phyloP scores from a whole-genome alignment of 2,797 vertebrate genomes.

The Tinamus major region DNA sequence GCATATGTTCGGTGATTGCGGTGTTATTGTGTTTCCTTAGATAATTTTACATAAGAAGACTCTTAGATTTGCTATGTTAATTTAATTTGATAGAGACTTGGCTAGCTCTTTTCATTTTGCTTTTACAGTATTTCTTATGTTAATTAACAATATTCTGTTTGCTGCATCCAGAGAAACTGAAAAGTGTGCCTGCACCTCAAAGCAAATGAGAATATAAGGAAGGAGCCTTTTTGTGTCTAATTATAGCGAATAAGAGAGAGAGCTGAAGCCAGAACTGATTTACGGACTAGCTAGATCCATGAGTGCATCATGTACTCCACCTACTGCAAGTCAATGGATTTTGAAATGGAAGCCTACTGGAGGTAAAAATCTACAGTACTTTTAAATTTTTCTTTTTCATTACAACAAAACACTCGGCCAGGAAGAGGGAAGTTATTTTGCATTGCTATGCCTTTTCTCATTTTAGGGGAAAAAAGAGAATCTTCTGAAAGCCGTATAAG shows the following conservation, averaged over 20 bases:
- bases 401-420: background rate
- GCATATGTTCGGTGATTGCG: background rate
- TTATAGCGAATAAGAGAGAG: background rate
- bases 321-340: background rate
- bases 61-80: background rate
- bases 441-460: conserved; percentile 6
- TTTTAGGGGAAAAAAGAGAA: conserved; percentile 28
- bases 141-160: conserved; percentile 22
- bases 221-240: conserved; percentile 12
- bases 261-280: background rate
- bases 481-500: conserved; percentile 40
- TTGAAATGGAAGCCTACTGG: background rate
- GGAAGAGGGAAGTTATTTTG: conserved; percentile 11
- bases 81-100: background rate
- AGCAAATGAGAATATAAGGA: background rate
- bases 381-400: conserved; percentile 20
- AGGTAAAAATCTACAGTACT: background rate
- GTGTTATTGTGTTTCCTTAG: background rate
- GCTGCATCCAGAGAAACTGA: background rate
- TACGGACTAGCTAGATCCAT: background rate
- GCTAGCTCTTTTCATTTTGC: background rate
- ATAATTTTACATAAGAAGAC: background rate
- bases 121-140: conserved; percentile 12
- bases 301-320: background rate
- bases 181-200: background rate